Conservation (phyloP, 2,888 invertebrate genomes). For the Drosophila colorata region DNA sequence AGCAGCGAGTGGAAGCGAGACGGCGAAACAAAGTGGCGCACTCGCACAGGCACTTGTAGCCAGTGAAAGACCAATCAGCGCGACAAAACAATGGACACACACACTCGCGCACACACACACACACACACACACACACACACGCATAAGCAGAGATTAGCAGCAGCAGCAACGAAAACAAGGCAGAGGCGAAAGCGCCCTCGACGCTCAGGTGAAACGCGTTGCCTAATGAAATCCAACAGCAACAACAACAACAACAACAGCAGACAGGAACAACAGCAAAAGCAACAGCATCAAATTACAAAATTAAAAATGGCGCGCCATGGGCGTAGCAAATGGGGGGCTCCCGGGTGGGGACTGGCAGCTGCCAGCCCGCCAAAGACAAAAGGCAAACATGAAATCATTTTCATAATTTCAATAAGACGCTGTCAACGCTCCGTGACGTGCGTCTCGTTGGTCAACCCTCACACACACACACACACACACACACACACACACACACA, state of each 20-base stretch:
- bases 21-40: conserved; percentile 30
- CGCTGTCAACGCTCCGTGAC: conserved; percentile 67
- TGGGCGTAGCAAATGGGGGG: neutral
- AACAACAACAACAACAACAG: conserved; percentile 37
- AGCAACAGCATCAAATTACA: conserved; percentile 81
- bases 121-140: conserved; percentile 9
- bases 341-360: conserved; percentile 11
- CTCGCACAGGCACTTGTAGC: conserved; percentile 42
- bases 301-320: conserved; percentile 82
- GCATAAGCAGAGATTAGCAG: conserved; percentile 15
- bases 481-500: conserved; percentile 30
- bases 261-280: conserved; percentile 42
- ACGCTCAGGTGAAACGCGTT: conserved; percentile 70
- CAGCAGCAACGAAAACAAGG: conserved; percentile 3
- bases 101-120: conserved; percentile 24
- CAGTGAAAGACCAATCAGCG: conserved; percentile 77
- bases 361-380: conserved; percentile 27
- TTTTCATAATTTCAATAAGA: conserved; percentile 81
- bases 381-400: conserved; percentile 63
- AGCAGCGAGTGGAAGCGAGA: conserved; percentile 50
- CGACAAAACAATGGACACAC: conserved; percentile 73
- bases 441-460: conserved; percentile 70
- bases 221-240: conserved; percentile 64
- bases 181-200: conserved; percentile 12
- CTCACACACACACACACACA: conserved; percentile 40